Conservation (phyloP, 2,113 vertebrate species). For the Pelecanoides urinatrix region DNA sequence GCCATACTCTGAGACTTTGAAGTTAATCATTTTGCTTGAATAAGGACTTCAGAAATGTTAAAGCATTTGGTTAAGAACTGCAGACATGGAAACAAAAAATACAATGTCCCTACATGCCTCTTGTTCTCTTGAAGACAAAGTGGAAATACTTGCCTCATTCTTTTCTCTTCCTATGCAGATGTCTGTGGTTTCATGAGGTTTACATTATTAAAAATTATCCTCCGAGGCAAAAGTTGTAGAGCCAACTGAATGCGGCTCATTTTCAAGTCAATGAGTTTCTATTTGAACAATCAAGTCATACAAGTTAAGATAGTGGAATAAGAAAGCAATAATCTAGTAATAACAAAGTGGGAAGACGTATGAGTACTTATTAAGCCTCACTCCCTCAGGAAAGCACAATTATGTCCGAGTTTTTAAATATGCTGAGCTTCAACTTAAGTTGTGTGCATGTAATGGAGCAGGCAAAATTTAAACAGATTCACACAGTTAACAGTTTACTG, state of each 20-base stretch:
- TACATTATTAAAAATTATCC: constrained; percentile 55
- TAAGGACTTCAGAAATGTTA: background rate
- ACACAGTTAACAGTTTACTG: background rate
- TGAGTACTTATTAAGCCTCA: background rate
- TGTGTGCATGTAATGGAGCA: background rate
- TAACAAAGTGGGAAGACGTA: background rate
- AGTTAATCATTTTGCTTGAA: background rate
- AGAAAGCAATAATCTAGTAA: constrained; percentile 52
- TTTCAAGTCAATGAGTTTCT: constrained; percentile 59
- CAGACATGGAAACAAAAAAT: background rate
- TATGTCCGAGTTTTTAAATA: constrained; percentile 2
- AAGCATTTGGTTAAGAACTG: background rate
- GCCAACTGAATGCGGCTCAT: constrained; percentile 1
- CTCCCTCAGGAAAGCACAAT: constrained; percentile 26
- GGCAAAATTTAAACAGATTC: background rate
- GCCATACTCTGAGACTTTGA: background rate
- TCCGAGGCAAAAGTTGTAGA: constrained; percentile 25
- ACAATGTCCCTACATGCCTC: background rate
- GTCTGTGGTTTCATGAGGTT: constrained; percentile 22
- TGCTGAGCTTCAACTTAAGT: background rate
- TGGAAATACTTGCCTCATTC: constrained; percentile 5
- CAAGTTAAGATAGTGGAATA: constrained; percentile 39
- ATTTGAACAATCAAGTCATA: constrained; percentile 49
- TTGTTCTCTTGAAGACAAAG: background rate
- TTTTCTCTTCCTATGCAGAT: constrained; percentile 27